Base-by-base conservation (phyloP, 2,797 vertebrate species). In the Ciconia nigra region DNA sequence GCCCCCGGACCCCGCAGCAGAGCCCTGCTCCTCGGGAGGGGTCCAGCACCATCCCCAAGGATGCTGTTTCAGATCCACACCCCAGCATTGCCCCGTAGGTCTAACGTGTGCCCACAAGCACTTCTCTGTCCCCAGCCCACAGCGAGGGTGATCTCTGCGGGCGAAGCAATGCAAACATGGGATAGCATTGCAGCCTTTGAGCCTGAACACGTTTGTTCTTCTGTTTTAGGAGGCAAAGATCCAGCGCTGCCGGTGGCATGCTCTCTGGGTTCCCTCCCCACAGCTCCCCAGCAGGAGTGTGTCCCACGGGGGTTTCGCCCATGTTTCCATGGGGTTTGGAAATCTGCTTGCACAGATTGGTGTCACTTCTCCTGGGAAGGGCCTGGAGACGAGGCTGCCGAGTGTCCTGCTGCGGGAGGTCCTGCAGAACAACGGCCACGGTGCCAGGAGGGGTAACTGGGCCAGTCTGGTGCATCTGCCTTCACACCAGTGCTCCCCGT, bases 101-200 rank as follows among this genome's bases (percentile, higher is more conserved):
- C 41, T 10, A 13, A 39, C 28, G 9, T 71, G 9, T 7, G 3
- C 35, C 14, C 42, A 10, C 5, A 3, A 10, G 19, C 1, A 0
- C 62, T 59, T 22, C 41, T 39, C 24, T 44, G 26, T 12, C 66
- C 37, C 47, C 81, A 19, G 57, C 7, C 17, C 28, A 8, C 63
- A 41, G 33, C 2, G 4, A 55, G 29, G 47, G 44, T 15, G 10
- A 7, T 9, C 76, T 47, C n/a, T 7, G 63, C 46, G 42, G 41
- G 9, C 0, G 0, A 79, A 76, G 26, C 16, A 31, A n/a, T 18
- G 44, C 37, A 24, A 37, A n/a, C 41, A 12, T 5, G 29, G 52
- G 31, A 1, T 4, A 37, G 24, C 52, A 12, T 5, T 7, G 5
- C 73, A 90, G 33, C 62, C 77, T 44, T 24, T 18, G 33, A 69